Evolutionary conservation across 2,888 invertebrate species (phyloP), one percentile per base, ranked within the genome.

Genomic region (Ichneumoninae sp.): DNA sequence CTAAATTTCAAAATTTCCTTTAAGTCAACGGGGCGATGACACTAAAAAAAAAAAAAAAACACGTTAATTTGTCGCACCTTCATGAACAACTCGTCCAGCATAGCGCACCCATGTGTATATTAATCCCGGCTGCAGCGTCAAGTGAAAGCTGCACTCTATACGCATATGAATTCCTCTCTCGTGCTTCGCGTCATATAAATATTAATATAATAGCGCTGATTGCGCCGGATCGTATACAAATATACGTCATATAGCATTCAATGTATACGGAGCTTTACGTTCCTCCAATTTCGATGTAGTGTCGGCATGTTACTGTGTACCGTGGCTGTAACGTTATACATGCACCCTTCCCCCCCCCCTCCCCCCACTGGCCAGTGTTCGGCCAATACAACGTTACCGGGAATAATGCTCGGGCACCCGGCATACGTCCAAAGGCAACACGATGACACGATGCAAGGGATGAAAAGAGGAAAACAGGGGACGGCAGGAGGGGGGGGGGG

Each of bases 131-230:
- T 66, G 62, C 60, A 66, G 30, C 40, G 57, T 50, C 33, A 47
- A 72, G 19, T 47, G 65, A 80, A 54, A 44, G 54, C 57, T 36
- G 44, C 44, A 47, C 57, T 13, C 54, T 82, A 60, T 47, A 74
- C 57, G 62, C 66, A 54, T 52, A 22, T 52, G 44, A 62, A 62
- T 62, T 62, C n/a, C 47, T 80, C 33, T 50, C 69, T 50, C 65
- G 72, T 52, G 82, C 76, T 82, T 50, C 30, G 62, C 22, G 76
- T 80, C 86, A 86, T 89, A 90, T 91, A 91, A 91, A 91, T 91
- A 91, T 91, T 90, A 90, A 91, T 91, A 91, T 90, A 91, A 91
- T 90, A 89, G 90, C 89, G 86, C 89, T 90, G 90, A 91, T 91
- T 91, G 91, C 91, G 88, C 88, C 88, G 88, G 88, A 90, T 91